Conservation (phyloP, 2,113 vertebrate species). For the Brachionichthys hirsutus region DNA sequence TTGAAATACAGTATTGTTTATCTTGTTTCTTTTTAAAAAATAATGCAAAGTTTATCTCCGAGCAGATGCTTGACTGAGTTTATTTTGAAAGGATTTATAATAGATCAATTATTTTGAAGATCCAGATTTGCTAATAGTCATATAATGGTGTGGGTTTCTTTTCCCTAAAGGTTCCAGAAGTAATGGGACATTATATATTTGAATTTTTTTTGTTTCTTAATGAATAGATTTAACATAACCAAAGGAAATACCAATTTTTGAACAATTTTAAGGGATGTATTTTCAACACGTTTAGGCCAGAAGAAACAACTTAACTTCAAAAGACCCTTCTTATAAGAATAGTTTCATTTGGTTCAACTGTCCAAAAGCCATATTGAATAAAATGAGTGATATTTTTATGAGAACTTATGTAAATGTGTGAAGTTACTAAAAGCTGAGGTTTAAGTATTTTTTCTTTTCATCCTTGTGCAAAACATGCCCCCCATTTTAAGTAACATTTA, state of each 20-base stretch:
- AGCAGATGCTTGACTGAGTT: conserved; percentile 32
- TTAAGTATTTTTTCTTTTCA: conserved; percentile 20
- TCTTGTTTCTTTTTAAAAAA: conserved; percentile 40
- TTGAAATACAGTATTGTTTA: conserved; percentile 51
- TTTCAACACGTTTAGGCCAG: conserved; percentile 44
- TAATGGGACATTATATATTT: conserved; percentile 40
- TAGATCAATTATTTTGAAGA: conserved; percentile 51
- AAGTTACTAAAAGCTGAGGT: conserved; percentile 49
- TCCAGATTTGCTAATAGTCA: conserved; percentile 46
- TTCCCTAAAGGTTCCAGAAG: conserved; percentile 25
- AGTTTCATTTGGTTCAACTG: conserved; percentile 46
- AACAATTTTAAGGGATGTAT: conserved; percentile 63
- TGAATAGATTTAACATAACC: conserved; percentile 63
- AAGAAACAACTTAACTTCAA: conserved; percentile 47
- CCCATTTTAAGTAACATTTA: conserved; percentile 30
- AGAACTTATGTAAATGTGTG: conserved; percentile 58
- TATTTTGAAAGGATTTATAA: conserved; percentile 58
- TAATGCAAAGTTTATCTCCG: conserved; percentile 40
- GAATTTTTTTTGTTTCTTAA: conserved; percentile 29
- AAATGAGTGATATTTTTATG: conserved; percentile 61
- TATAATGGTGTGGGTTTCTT: conserved; percentile 44
- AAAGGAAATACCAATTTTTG: conserved; percentile 54
- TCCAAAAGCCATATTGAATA: conserved; percentile 73
- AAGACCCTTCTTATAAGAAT: conserved; percentile 44
- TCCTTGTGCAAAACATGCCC: conserved; percentile 34